Evolutionary conservation across 2,888 invertebrate species (phyloP), one percentile per base, ranked within the genome.

Genomic region (Chaitophorus viminalis): DNA sequence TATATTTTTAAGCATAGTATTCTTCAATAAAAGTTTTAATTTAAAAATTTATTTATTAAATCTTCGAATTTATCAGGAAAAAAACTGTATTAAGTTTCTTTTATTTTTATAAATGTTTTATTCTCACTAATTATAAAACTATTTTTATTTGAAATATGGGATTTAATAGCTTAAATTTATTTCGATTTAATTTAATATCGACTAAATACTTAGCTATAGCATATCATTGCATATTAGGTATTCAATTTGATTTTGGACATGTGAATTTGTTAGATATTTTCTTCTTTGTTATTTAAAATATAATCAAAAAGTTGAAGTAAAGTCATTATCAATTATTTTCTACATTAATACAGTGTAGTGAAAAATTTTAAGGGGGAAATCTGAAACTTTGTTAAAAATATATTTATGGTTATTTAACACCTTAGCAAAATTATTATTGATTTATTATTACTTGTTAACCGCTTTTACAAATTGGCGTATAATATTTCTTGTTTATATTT

Each of bases 401-500:
- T 25, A 25, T 21, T 25, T 76, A 17, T 76, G 54, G 21, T 31
- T 77, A 77, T 54, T 54, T 75, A 75, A 75, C 46, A 52, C 29
- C n/a, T 76, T 52, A 46, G 29, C 46, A 17, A 11, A 29, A 29
- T 52, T 52, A 17, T 52, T 54, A 21, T 33, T 46, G 14, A 14
- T 11, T 76, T 33, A 31, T 78, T 78, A 78, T 54, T 9, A 68
- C 68, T 25, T 60, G 25, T 60, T 68, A 70, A 70, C 17, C 29
- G 31, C 29, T 11, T 31, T 29, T 31, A 60, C 39, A 39, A 83
- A 60, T 60, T 17, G 31, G 29, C n/a, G 9, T 84, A 65, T 85
- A 77, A n/a, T 65, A 65, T 85, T 77, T 31, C 77, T 31, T 14
- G 21, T 84, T 77, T 52, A 33, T 3, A 21, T 52, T 17, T 31